phyloP scores from a whole-genome alignment of 2,113 vertebrate genomes.

The Chlamydotis undulata region DNA sequence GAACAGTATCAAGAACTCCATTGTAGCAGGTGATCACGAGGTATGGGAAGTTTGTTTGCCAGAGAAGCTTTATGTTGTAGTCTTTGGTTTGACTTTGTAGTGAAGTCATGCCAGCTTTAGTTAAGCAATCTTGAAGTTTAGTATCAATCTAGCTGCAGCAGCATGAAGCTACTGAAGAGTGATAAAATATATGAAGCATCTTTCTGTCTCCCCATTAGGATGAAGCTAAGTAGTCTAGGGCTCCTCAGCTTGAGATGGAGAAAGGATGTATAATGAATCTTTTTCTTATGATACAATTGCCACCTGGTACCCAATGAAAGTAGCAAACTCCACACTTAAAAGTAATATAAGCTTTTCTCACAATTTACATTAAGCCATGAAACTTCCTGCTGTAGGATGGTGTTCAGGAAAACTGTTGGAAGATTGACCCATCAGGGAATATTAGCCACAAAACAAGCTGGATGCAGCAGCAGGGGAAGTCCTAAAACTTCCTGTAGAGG shows the following conservation, averaged over 20 bases:
- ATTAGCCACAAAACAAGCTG: background rate
- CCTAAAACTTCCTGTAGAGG: background rate
- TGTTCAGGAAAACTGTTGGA: background rate
- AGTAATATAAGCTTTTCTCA: background rate
- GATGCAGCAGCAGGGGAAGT: background rate
- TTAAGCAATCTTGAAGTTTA: background rate
- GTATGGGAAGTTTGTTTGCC: background rate
- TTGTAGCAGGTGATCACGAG: rapidly evolving
- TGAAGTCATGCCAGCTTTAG: background rate
- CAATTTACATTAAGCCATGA: background rate
- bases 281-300: too few species aligned
- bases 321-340: background rate
- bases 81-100: background rate
- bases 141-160: background rate
- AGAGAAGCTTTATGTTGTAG: background rate
- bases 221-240: background rate
- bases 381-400: background rate
- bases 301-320: background rate
- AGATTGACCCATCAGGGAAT: background rate
- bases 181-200: background rate
- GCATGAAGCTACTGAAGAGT: background rate
- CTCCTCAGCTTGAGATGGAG: background rate
- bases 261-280: background rate
- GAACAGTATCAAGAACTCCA: background rate
- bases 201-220: background rate